Evolutionary conservation across 2,797 vertebrate species (phyloP).

Genomic region (Hirundo rustica): DNA sequence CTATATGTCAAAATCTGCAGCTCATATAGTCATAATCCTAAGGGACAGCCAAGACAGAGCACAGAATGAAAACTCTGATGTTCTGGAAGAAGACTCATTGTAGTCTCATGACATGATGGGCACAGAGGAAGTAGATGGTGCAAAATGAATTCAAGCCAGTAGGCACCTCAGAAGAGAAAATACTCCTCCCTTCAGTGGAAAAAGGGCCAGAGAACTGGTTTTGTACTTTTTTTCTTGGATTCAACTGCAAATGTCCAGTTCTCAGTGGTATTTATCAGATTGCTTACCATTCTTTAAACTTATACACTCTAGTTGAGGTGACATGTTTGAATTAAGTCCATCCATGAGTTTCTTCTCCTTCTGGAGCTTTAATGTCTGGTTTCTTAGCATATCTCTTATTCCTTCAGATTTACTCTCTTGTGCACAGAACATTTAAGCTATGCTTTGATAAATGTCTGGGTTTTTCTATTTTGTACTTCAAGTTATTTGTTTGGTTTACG

Average conservation of each 20-base stretch:
- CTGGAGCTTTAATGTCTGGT: not conserved
- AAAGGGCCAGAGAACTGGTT: not conserved
- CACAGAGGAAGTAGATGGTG: accelerated
- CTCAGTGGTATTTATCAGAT: not conserved
- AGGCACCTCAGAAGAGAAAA: not conserved
- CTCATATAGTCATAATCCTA: not conserved
- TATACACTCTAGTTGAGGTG: not conserved
- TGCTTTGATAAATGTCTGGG: not conserved
- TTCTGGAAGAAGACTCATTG: not conserved
- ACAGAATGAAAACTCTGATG: not conserved
- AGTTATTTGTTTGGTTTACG: not conserved
- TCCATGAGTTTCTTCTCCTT: not conserved
- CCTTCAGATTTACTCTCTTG: not conserved
- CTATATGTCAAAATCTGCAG: accelerated
- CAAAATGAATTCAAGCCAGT: not conserved
- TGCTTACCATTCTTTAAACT: not conserved
- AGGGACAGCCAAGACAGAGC: not conserved
- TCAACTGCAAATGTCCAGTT: not conserved
- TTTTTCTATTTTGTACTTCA: not conserved
- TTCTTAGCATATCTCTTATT: not conserved
- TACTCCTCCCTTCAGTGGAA: not conserved
- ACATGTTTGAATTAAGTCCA: not conserved
- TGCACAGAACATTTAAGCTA: not conserved
- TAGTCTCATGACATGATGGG: not conserved
- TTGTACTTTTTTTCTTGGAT: not conserved